Evolutionary conservation across 2,797 vertebrate genomes (phyloP).

Genomic region (Gila robusta): DNA sequence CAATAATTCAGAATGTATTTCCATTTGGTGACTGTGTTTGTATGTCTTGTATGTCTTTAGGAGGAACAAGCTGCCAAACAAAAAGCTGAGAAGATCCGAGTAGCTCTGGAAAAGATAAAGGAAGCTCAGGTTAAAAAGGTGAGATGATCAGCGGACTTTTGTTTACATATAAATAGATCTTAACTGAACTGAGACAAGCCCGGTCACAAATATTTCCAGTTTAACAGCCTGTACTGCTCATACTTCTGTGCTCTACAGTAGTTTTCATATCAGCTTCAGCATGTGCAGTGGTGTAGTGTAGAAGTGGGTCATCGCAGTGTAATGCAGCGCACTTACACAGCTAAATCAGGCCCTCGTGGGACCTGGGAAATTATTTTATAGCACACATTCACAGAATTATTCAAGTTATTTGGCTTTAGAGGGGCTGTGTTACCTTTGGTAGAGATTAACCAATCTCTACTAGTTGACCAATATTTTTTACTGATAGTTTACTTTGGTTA

Average conservation of each 20-base stretch:
- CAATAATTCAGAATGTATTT: slow-evolving; percentile 3
- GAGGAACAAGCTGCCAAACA: slow-evolving; percentile 90
- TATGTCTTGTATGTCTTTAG: slow-evolving; percentile 66
- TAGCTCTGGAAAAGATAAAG: slow-evolving; percentile 91
- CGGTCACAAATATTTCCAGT: not conserved
- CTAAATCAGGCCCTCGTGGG: slow-evolving; percentile 19
- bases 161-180: not conserved
- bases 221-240: not conserved
- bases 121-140: slow-evolving; percentile 93
- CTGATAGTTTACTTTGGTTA: not conserved
- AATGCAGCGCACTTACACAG: slow-evolving; percentile 42
- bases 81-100: slow-evolving; percentile 89
- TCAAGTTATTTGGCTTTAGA: not conserved
- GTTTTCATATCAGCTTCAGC: not conserved
- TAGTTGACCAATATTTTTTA: not conserved
- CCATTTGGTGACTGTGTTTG: slow-evolving; percentile 33
- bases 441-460: not conserved
- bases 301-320: slow-evolving; percentile 55
- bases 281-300: slow-evolving; percentile 17
- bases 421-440: not conserved
- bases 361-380: slow-evolving; percentile 56
- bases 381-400: not conserved
- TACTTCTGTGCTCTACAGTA: not conserved
- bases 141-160: slow-evolving; percentile 45
- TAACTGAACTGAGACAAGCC: not conserved